Evolutionary conservation across 2,113 vertebrate genomes (phyloP).

Genomic region (Pseudorasbora parva): DNA sequence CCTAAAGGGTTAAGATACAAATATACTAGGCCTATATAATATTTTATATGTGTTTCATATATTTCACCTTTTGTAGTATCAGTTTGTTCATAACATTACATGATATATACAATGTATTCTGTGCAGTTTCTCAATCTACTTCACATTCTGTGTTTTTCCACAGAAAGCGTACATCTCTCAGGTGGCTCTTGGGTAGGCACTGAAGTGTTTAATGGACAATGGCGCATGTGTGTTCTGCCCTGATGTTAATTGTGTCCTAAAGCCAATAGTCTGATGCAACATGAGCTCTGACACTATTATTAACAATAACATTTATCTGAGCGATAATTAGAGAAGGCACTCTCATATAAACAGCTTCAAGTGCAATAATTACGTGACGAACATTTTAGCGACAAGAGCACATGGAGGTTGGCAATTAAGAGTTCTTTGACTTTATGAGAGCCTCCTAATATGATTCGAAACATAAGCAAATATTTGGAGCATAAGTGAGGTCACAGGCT

Average conservation of each 20-base stretch:
- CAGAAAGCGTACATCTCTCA: background rate
- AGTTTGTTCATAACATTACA: background rate
- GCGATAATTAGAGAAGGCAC: constrained; percentile 50
- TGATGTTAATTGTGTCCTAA: constrained; percentile 45
- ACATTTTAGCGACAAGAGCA: constrained; percentile 8
- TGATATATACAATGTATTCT: background rate
- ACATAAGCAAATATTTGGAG: constrained; percentile 40
- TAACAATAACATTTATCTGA: constrained; percentile 58
- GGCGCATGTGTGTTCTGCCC: background rate
- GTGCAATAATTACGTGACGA: constrained; percentile 48
- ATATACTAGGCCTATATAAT: too few species aligned
- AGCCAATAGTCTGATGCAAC: constrained; percentile 17
- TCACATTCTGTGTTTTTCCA: background rate
- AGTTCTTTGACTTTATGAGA: constrained; percentile 38
- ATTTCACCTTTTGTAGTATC: background rate
- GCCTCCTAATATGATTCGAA: constrained; percentile 48
- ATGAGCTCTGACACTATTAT: constrained; percentile 50
- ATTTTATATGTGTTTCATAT: background rate
- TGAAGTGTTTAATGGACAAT: background rate
- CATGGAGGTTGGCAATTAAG: constrained; percentile 30
- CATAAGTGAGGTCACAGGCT: background rate
- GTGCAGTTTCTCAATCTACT: background rate
- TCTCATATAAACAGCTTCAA: constrained; percentile 49
- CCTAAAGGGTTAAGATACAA: too few species aligned
- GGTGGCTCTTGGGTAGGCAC: constrained; percentile 1